These are phyloP conservation scores for Enteromius afrohamiltoni DNA, from an alignment of 2,797 vertebrate genomes.

Conservation along the genomic window DNA sequence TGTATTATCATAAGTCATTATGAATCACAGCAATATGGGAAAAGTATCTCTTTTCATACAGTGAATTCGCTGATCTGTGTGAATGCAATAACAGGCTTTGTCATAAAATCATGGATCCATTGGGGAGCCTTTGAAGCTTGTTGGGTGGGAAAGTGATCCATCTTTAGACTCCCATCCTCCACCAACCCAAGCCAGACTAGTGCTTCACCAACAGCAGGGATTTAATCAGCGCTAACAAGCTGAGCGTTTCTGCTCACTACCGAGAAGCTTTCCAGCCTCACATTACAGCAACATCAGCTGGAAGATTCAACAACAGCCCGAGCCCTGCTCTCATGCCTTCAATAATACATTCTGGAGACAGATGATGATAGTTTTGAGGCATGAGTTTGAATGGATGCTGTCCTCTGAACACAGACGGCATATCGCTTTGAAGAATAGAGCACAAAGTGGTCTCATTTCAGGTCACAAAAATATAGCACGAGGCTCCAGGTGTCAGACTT, in stretches of 20 bases:
- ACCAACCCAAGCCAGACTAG: conserved; percentile 42
- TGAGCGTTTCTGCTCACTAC: conserved; percentile 44
- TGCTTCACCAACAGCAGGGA: conserved; percentile 51
- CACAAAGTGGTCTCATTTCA: not conserved
- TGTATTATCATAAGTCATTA: not conserved
- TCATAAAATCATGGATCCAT: conserved; percentile 48
- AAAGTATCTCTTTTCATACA: conserved; percentile 25
- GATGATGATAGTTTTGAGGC: conserved; percentile 48
- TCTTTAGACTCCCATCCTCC: conserved; percentile 48
- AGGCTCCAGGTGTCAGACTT: conserved; percentile 5
- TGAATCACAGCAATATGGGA: not conserved
- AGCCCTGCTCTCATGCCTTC: conserved; percentile 57
- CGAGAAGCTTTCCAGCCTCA: conserved; percentile 33
- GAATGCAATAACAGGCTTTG: conserved; percentile 54
- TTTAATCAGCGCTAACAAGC: conserved; percentile 63
- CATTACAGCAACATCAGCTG: conserved; percentile 31
- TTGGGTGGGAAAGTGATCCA: conserved; percentile 52
- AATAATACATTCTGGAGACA: conserved; percentile 61
- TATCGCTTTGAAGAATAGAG: not conserved
- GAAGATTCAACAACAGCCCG: conserved; percentile 59
- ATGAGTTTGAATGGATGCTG: not conserved
- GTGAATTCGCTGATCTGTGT: conserved; percentile 45
- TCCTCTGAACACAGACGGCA: not conserved
- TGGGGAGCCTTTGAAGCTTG: conserved; percentile 52
- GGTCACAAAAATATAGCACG: not conserved